Evolutionary conservation across 2,113 vertebrate species (phyloP).

Genomic region (Coptodon bakossiorum): DNA sequence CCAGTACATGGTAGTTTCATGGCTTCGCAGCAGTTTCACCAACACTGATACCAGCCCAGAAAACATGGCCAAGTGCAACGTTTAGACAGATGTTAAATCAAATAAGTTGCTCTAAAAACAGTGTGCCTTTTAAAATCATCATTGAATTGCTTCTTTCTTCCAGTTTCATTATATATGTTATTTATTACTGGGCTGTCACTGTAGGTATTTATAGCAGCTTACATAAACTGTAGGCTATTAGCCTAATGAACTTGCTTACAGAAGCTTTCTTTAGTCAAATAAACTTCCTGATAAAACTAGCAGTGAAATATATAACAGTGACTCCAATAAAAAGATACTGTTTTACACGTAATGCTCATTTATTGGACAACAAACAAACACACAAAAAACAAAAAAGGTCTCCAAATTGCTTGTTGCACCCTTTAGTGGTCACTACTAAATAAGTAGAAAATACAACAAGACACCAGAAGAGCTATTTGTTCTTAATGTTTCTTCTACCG

Average conservation of each 20-base stretch:
- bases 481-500: neutral
- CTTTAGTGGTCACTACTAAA: neutral
- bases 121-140: neutral
- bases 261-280: neutral
- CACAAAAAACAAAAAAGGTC: neutral
- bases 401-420: neutral
- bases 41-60: neutral
- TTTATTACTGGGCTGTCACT: neutral
- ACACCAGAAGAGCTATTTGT: neutral
- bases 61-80: neutral
- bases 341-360: neutral
- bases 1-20: neutral
- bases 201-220: neutral
- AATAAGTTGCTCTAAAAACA: neutral
- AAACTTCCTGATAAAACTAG: neutral
- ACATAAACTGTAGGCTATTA: neutral
- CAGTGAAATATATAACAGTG: neutral
- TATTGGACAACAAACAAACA: neutral
- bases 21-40: neutral
- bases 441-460: neutral
- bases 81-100: neutral
- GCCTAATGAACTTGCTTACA: neutral
- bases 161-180: neutral
- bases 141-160: neutral
- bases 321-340: neutral